A percentile compares a stretch with the other conserved stretches of the same genome.
Conservation (phyloP, 1,140 invertebrate genomes). For the Ylistrum balloti region DNA sequence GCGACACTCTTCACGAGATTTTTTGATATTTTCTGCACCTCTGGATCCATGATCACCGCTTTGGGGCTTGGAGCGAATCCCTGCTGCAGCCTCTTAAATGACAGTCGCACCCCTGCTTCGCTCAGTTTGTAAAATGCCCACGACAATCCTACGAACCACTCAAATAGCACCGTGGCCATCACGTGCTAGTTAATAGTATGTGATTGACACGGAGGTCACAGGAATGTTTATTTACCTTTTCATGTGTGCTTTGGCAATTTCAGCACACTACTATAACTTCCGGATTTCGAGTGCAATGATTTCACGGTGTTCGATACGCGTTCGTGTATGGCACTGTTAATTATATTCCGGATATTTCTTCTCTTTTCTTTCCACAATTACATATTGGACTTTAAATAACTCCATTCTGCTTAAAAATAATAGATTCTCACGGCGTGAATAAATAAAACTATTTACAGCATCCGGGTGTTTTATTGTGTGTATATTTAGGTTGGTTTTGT, state of each 20-base stretch:
- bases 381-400: neutral
- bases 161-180: slow-evolving; percentile 46
- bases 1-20: slow-evolving; percentile 71
- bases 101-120: slow-evolving; percentile 22
- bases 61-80: neutral
- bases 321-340: neutral
- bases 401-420: neutral
- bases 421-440: neutral
- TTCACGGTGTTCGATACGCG: neutral
- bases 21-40: slow-evolving; percentile 73
- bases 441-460: neutral
- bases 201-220: neutral
- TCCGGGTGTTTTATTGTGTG: no score
- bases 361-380: neutral
- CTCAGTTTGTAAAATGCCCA: slow-evolving; percentile 52
- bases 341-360: no score
- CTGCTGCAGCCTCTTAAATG: neutral
- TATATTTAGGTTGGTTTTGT: no score
- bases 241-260: neutral
- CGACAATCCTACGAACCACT: slow-evolving; percentile 57
- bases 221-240: slow-evolving; percentile 28
- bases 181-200: neutral
- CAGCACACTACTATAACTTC: neutral
- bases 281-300: neutral
- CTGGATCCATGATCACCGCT: slow-evolving; percentile 52